These are phyloP conservation scores for Physocephala rufipes DNA, from an alignment of 2,888 invertebrate species.

Conservation along the genomic window DNA sequence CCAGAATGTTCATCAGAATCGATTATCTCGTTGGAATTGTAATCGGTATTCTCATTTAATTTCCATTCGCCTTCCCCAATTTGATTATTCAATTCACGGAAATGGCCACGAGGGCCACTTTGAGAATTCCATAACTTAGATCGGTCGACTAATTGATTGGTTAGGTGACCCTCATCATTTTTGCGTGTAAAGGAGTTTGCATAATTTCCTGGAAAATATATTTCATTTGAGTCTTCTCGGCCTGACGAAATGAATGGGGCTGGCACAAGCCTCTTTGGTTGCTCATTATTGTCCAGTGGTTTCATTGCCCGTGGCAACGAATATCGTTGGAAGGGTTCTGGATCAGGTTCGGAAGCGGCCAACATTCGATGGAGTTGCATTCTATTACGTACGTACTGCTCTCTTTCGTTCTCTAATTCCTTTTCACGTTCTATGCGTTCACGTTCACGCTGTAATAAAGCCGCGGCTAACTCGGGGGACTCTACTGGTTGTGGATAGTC, in stretches of 20 bases:
- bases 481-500: conserved; percentile 49
- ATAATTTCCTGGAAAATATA: conserved; percentile 57
- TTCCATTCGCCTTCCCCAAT: conserved; percentile 43
- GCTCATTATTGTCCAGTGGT: conserved; percentile 21
- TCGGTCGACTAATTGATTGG: conserved; percentile 18
- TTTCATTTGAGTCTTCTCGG: conserved; percentile 54
- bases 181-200: conserved; percentile 54
- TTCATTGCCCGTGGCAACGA: conserved; percentile 42
- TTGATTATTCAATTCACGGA: conserved; percentile 56
- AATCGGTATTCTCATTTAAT: not conserved
- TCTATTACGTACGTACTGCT: conserved; percentile 55
- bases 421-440: conserved; percentile 51
- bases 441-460: conserved; percentile 55
- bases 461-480: conserved; percentile 53
- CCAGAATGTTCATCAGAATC: conserved; percentile 38
- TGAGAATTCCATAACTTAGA: conserved; percentile 5
- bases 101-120: conserved; percentile 49
- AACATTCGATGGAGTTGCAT: conserved; percentile 62
- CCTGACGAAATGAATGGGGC: conserved; percentile 51
- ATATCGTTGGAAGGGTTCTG: conserved; percentile 58
- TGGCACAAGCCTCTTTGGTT: conserved; percentile 46
- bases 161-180: conserved; percentile 36
- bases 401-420: conserved; percentile 52
- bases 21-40: conserved; percentile 41
- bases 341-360: conserved; percentile 61